A percentile compares a stretch with the other conserved stretches of the same genome.
These are phyloP conservation scores for Drosophila funebris DNA, from an alignment of 1,140 invertebrate species.

Conservation along the genomic window DNA sequence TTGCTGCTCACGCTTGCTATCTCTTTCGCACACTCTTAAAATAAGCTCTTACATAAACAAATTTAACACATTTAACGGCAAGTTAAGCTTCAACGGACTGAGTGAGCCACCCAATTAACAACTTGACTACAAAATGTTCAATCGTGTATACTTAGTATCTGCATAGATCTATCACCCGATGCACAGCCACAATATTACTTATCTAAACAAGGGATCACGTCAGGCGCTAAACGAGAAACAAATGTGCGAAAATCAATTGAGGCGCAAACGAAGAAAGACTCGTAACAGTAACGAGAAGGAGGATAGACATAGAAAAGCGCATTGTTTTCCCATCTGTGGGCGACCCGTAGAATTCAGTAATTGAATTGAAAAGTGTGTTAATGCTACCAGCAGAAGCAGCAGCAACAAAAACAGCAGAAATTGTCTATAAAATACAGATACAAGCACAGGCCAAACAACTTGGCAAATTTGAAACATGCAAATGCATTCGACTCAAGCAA, in stretches of 20 bases:
- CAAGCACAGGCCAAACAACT: not conserved
- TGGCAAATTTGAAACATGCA: conserved; percentile 32
- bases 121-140: conserved; percentile 49
- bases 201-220: conserved; percentile 73
- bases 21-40: not conserved
- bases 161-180: not conserved
- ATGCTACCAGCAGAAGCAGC: conserved; percentile 52
- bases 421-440: conserved; percentile 44
- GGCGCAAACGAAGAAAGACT: conserved; percentile 25
- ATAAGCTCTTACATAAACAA: not conserved
- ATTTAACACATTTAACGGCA: conserved; percentile 68
- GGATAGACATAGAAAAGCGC: conserved; percentile 75
- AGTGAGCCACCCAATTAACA: conserved; percentile 61
- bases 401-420: conserved; percentile 3
- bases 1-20: not conserved
- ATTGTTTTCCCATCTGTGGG: conserved; percentile 52
- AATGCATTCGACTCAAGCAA: conserved; percentile 59
- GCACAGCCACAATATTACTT: not conserved
- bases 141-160: not conserved
- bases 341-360: conserved; percentile 53
- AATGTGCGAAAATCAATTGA: conserved; percentile 74
- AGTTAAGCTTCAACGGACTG: conserved; percentile 45
- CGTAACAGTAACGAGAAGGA: not conserved
- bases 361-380: conserved; percentile 77
- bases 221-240: conserved; percentile 48